Percentiles rank a stretch among this genome's conserved stretches.
Conservation (phyloP, 2,888 invertebrate species). For the Eilema depressum region DNA sequence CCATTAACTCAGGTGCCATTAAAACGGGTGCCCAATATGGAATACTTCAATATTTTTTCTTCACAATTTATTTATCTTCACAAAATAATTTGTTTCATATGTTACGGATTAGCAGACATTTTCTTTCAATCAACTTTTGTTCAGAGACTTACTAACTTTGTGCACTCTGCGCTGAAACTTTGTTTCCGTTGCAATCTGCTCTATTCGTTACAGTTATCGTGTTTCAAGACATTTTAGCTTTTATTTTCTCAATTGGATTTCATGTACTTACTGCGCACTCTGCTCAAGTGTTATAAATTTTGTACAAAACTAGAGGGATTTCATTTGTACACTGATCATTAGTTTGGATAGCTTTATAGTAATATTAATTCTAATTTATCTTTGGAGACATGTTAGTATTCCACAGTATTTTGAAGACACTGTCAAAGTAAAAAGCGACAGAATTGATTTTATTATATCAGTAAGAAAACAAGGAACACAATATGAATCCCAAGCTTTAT, state of each 20-base stretch:
- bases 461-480: not conserved
- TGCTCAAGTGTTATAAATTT: constrained; percentile 41
- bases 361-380: not conserved
- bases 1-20: no score
- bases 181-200: constrained; percentile 47
- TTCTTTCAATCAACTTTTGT: constrained; percentile 11
- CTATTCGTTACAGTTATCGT: constrained; percentile 53
- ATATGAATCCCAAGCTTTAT: not conserved
- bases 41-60: no score
- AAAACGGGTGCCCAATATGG: no score
- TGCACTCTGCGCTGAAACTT: constrained; percentile 42
- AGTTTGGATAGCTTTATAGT: constrained; percentile 12
- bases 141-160: constrained; percentile 31
- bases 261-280: constrained; percentile 38
- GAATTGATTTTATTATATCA: not conserved
- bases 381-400: not conserved
- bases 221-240: constrained; percentile 51
- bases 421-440: not conserved
- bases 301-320: constrained; percentile 40
- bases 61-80: no score
- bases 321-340: constrained; percentile 29
- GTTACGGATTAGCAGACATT: not conserved
- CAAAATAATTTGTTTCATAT: not conserved
- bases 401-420: not conserved
- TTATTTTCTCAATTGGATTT: constrained; percentile 53